These are phyloP conservation scores for Rhipidura dahli DNA, from an alignment of 2,113 vertebrate genomes.

Conservation along the genomic window DNA sequence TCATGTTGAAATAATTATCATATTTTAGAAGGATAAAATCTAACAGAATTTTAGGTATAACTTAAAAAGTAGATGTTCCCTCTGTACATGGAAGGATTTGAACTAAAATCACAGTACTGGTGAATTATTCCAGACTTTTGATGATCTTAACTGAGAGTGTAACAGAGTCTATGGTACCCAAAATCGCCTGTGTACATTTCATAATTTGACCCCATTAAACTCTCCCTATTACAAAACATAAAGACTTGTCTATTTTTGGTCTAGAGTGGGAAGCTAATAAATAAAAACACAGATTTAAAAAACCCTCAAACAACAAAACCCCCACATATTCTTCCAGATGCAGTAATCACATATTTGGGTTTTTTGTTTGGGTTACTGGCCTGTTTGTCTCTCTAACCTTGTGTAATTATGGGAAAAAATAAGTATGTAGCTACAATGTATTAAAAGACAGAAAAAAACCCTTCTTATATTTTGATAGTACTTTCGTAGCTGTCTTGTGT, in stretches of 20 bases:
- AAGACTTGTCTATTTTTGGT: background rate
- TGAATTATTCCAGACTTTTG: background rate
- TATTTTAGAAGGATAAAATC: background rate
- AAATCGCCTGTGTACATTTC: background rate
- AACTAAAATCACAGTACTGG: background rate
- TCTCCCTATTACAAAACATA: background rate
- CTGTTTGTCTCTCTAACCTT: background rate
- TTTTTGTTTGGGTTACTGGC: background rate
- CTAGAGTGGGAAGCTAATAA: background rate
- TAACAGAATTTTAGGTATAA: background rate
- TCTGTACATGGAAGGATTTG: background rate
- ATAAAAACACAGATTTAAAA: background rate
- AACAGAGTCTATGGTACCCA: background rate
- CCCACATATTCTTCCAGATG: background rate
- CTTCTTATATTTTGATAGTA: background rate
- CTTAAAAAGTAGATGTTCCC: background rate
- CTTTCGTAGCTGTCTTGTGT: background rate
- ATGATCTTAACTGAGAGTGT: background rate
- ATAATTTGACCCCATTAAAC: background rate
- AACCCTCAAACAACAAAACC: background rate
- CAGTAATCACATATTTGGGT: background rate
- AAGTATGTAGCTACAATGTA: accelerated
- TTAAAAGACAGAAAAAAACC: background rate
- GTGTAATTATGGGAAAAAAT: background rate
- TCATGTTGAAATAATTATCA: background rate